Evolutionary conservation across 2,888 invertebrate species (phyloP).

Genomic region (Gari tellinella): DNA sequence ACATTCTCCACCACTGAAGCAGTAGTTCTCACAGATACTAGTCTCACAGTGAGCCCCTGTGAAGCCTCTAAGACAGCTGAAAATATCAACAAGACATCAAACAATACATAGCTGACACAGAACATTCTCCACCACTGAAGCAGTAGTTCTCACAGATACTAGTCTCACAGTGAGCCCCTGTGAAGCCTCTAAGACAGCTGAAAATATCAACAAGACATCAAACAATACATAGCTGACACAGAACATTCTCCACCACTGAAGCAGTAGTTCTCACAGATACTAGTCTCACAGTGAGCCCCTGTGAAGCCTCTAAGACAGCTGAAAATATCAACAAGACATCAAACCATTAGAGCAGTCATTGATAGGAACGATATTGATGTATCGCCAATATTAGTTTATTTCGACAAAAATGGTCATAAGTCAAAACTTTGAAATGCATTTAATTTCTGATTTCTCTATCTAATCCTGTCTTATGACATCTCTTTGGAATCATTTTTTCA

Average conservation of each 20-base stretch:
- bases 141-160: conserved; percentile 56
- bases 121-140: conserved; percentile 47
- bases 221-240: not conserved
- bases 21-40: conserved; percentile 53
- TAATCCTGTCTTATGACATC: too few relatives aligned
- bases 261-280: conserved; percentile 55
- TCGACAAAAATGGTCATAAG: too few relatives aligned
- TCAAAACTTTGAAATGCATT: too few relatives aligned
- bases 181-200: conserved; percentile 53
- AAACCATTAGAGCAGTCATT: too few relatives aligned
- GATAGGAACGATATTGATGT: too few relatives aligned
- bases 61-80: conserved; percentile 53
- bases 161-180: conserved; percentile 56
- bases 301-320: conserved; percentile 53
- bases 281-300: conserved; percentile 57
- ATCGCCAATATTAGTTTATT: too few relatives aligned
- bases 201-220: conserved; percentile 23
- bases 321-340: conserved; percentile 24
- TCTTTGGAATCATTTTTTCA: too few relatives aligned
- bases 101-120: not conserved
- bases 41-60: conserved; percentile 57
- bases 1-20: conserved; percentile 51
- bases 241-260: conserved; percentile 47
- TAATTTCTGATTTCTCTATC: too few relatives aligned
- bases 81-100: conserved; percentile 25